These are phyloP conservation scores for Clistopyga incitator DNA, from an alignment of 2,888 invertebrate species.

Conservation along the genomic window DNA sequence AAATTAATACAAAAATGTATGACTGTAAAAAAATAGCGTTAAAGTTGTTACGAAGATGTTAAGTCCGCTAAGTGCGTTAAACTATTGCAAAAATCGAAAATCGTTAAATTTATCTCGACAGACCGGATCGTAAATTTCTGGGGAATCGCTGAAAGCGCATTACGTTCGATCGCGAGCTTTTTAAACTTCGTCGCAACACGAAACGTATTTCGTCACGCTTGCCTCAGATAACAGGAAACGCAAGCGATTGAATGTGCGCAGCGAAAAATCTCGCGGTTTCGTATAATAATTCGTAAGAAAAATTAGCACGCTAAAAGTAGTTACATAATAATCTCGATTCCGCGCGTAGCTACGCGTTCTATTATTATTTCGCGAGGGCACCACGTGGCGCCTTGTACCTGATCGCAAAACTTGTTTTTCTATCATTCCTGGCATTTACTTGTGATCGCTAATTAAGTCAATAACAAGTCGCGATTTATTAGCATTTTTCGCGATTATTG, in stretches of 20 bases:
- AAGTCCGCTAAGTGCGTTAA: not conserved
- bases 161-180: not conserved
- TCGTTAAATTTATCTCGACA: not conserved
- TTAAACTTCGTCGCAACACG: conserved; percentile 6
- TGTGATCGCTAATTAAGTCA: not conserved
- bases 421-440: not conserved
- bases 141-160: not conserved
- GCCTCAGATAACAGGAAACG: conserved; percentile 25
- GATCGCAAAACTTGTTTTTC: not conserved
- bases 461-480: not conserved
- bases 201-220: conserved; percentile 22
- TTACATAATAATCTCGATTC: not conserved
- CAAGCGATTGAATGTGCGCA: conserved; percentile 37
- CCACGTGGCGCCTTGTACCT: conserved; percentile 21
- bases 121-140: not conserved
- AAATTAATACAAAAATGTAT: no score
- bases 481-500: not conserved
- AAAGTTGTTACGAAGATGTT: no score
- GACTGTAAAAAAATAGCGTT: no score
- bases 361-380: conserved; percentile 23
- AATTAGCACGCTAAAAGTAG: not conserved
- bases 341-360: conserved; percentile 18
- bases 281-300: not conserved
- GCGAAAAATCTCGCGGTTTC: conserved; percentile 4
- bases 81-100: not conserved